These are phyloP conservation scores for Pseudomyrmex concolor DNA, from an alignment of 1,140 invertebrate species.

Conservation along the genomic window DNA sequence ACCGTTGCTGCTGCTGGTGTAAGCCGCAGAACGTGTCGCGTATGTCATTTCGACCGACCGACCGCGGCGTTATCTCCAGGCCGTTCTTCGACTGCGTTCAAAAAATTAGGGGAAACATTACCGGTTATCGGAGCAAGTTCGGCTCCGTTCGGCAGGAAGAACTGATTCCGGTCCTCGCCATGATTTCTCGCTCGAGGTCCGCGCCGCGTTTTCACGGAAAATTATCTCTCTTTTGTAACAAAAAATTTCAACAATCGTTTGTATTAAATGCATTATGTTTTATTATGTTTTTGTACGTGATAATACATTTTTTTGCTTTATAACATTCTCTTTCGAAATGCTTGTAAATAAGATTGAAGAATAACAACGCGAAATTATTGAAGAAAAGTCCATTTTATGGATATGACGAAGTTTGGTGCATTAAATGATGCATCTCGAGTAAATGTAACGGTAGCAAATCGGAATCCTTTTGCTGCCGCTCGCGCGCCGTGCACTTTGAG, in stretches of 20 bases:
- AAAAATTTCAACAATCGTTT: too few relatives aligned
- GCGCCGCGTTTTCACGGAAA: constrained; percentile 3
- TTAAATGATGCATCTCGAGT: constrained; percentile 41
- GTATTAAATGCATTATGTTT: not conserved
- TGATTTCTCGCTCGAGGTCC: constrained; percentile 41
- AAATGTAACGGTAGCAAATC: constrained; percentile 55
- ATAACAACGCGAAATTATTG: constrained; percentile 11
- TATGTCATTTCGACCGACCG: constrained; percentile 77
- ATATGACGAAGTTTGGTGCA: constrained; percentile 37
- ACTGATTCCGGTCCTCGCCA: constrained; percentile 50
- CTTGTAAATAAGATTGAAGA: not conserved
- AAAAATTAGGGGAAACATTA: constrained; percentile 81
- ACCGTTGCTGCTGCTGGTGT: constrained; percentile 33
- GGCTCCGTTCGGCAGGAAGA: constrained; percentile 69
- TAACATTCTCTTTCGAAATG: too few relatives aligned
- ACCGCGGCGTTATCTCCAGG: constrained; percentile 74
- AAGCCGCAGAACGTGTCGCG: constrained; percentile 75
- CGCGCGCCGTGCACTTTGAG: constrained; percentile 44
- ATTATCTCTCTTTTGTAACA: not conserved
- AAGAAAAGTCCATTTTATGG: constrained; percentile 20
- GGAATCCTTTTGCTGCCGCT: constrained; percentile 54
- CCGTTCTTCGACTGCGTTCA: constrained; percentile 69
- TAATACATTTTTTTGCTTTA: not conserved
- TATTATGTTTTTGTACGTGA: not conserved
- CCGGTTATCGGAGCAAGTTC: constrained; percentile 70